Evolutionary conservation across 2,888 invertebrate genomes (phyloP).

Genomic region (Carabus problematicus): DNA sequence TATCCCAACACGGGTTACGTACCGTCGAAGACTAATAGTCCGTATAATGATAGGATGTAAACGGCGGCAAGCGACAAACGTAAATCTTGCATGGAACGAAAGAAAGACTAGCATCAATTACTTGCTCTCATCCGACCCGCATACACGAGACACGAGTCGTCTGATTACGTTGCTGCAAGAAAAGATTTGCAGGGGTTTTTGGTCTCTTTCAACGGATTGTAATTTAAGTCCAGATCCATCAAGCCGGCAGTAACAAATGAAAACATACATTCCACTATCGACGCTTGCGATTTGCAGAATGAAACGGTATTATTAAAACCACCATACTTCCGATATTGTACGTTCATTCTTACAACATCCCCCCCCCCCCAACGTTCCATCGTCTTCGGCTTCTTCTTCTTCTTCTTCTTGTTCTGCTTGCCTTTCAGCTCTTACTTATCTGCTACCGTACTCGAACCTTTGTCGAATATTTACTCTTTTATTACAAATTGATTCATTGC

Average conservation of each 20-base stretch:
- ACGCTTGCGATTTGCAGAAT: no score
- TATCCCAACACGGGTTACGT: no score
- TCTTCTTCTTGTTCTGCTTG: no score
- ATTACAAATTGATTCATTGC: no score
- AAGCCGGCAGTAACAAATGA: slow-evolving; percentile 34
- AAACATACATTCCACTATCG: slow-evolving; percentile 31
- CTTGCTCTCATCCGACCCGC: slow-evolving; percentile 20
- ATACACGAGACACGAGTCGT: not conserved
- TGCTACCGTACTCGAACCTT: no score
- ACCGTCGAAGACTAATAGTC: slow-evolving; percentile 1
- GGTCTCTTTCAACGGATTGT: slow-evolving; percentile 25
- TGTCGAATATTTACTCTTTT: no score
- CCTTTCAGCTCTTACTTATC: no score
- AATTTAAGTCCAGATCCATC: slow-evolving; percentile 40
- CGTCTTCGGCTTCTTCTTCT: no score
- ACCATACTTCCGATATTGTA: no score
- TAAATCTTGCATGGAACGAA: slow-evolving; percentile 36
- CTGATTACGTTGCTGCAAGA: slow-evolving; percentile 34
- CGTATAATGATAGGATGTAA: slow-evolving; percentile 32
- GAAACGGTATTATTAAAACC: no score
- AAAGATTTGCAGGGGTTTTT: slow-evolving; percentile 30
- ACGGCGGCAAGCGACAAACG: slow-evolving; percentile 28
- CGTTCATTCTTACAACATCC: no score
- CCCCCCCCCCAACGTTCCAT: no score
- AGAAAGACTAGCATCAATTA: slow-evolving; percentile 31